phyloP scores from a whole-genome alignment of 2,888 invertebrate species.

The Eumacrocentrus americanus region DNA sequence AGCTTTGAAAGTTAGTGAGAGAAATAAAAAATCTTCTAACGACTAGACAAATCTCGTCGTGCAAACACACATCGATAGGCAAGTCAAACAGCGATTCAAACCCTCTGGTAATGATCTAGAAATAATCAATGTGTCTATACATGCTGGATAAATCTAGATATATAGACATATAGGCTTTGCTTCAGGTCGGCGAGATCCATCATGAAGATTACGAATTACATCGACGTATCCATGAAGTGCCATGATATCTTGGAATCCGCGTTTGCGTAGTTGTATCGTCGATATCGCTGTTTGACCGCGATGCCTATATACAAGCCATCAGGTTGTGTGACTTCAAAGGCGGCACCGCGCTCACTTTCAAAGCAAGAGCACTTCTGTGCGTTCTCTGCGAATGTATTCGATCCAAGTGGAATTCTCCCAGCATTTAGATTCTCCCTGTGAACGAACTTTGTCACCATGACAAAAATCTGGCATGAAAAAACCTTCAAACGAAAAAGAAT shows the following conservation, averaged over 20 bases:
- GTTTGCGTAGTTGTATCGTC: conserved; percentile 27
- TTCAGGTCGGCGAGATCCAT: neutral
- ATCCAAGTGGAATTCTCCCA: neutral
- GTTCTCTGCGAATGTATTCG: neutral
- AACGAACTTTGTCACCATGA: no score
- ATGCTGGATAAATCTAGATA: neutral
- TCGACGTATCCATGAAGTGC: conserved; percentile 9
- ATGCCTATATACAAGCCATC: conserved; percentile 28
- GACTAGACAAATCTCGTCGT: neutral
- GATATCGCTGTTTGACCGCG: conserved; percentile 43
- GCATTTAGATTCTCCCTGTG: no score
- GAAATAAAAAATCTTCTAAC: no score
- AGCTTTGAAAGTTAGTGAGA: no score
- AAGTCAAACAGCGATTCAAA: neutral
- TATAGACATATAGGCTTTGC: neutral
- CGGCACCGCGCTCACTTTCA: conserved; percentile 24
- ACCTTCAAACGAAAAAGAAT: no score
- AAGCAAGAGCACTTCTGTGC: conserved; percentile 15
- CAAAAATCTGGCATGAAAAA: no score
- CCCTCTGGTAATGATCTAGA: neutral
- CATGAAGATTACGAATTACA: conserved; percentile 11
- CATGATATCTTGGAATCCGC: conserved; percentile 30
- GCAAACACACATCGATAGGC: neutral
- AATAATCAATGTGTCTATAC: neutral
- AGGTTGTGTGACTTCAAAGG: conserved; percentile 31